These are phyloP conservation scores for Drosophila bipectinata DNA, from an alignment of 1,140 invertebrate species.

Conservation along the genomic window DNA sequence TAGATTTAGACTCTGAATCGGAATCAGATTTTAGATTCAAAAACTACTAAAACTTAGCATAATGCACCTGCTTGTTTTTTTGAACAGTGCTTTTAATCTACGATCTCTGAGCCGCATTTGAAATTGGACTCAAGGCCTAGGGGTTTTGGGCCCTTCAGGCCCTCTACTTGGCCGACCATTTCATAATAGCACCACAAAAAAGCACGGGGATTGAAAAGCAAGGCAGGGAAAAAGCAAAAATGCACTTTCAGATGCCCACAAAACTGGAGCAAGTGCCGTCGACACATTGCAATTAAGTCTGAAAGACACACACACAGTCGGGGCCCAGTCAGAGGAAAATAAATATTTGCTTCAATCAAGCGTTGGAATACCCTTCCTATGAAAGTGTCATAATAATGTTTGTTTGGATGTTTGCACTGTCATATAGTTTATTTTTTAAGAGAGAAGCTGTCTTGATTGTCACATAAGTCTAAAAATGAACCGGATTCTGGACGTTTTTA, in stretches of 20 bases:
- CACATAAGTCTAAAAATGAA: not conserved
- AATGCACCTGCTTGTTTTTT: too few species aligned
- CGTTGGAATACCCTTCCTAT: constrained; percentile 4
- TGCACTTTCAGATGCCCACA: constrained; percentile 61
- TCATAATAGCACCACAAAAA: constrained; percentile 20
- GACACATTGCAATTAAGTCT: constrained; percentile 52
- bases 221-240: constrained; percentile 31
- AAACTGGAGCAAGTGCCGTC: constrained; percentile 60
- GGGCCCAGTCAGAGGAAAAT: not conserved
- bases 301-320: constrained; percentile 21
- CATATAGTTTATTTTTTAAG: too few species aligned
- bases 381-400: not conserved
- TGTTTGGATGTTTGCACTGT: too few species aligned
- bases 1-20: not conserved
- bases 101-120: constrained; percentile 10
- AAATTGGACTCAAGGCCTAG: constrained; percentile 56
- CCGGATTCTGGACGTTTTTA: not conserved
- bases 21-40: not conserved
- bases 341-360: not conserved
- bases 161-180: constrained; percentile 27
- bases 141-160: not conserved
- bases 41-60: too few species aligned
- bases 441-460: not conserved
- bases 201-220: constrained; percentile 10
- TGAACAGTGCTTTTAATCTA: not conserved